Evolutionary conservation across 2,888 invertebrate species (phyloP).

Genomic region (Torymus tubicola): DNA sequence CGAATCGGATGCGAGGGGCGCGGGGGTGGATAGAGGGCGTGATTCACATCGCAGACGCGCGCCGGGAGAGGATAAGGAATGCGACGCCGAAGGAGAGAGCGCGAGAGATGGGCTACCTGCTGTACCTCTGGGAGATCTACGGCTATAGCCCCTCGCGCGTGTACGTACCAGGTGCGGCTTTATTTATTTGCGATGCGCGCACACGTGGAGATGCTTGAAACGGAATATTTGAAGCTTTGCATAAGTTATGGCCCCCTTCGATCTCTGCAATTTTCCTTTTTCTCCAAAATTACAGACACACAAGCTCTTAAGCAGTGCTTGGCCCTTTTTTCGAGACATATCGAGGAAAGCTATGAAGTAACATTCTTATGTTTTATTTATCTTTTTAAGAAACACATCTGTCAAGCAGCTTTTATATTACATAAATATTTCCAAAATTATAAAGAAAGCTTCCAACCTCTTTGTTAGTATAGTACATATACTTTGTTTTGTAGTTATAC

Average conservation of each 20-base stretch:
- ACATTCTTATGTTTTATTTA: too few species aligned
- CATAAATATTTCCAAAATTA: too few species aligned
- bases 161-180: slow-evolving; percentile 26
- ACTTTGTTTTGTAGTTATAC: too few species aligned
- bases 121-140: slow-evolving; percentile 8
- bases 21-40: background rate
- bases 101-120: slow-evolving; percentile 6
- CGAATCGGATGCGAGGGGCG: background rate
- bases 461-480: too few species aligned
- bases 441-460: too few species aligned
- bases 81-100: background rate
- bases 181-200: slow-evolving; percentile 39
- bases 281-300: too few species aligned
- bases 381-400: too few species aligned
- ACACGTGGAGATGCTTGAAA: background rate
- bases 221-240: background rate
- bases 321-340: too few species aligned
- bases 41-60: slow-evolving; percentile 36
- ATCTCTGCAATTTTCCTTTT: too few species aligned
- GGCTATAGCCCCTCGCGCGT: background rate
- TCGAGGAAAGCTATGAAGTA: too few species aligned
- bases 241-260: background rate
- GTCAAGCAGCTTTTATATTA: too few species aligned
- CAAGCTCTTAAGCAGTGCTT: too few species aligned
- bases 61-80: background rate